Evolutionary conservation across 2,888 invertebrate species (phyloP).

Genomic region (Cetonia aurata): DNA sequence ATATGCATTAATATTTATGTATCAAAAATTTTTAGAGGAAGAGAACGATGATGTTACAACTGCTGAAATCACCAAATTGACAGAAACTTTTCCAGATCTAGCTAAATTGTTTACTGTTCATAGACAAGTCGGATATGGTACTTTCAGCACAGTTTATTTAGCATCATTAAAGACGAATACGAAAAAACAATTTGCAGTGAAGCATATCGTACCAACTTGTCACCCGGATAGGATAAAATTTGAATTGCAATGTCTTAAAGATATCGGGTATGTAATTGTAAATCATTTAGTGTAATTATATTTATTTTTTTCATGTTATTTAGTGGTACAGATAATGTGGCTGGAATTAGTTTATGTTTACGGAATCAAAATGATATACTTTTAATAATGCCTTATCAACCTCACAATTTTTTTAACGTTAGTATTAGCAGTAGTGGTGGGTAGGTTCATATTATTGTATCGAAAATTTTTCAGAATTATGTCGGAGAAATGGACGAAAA

Average conservation of each 20-base stretch:
- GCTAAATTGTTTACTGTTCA: conserved; percentile 44
- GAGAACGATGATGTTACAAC: conserved; percentile 6
- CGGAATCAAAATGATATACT: conserved; percentile 84
- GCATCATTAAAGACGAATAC: conserved; percentile 74
- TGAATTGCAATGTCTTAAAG: conserved; percentile 83
- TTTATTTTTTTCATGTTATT: conserved; percentile 55
- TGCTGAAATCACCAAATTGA: conserved; percentile 42
- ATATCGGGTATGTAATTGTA: conserved; percentile 74
- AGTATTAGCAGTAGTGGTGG: conserved; percentile 61
- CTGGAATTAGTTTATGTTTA: conserved; percentile 83
- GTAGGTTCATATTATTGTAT: neutral
- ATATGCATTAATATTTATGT: neutral
- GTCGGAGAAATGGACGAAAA: conserved; percentile 76
- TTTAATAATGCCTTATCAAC: conserved; percentile 91
- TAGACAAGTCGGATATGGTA: conserved; percentile 82
- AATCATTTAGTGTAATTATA: neutral
- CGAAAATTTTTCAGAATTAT: conserved; percentile 74
- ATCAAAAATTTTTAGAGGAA: conserved; percentile 4
- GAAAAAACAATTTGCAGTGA: conserved; percentile 81
- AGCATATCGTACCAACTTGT: conserved; percentile 89
- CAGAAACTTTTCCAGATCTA: conserved; percentile 47
- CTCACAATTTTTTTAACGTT: conserved; percentile 83
- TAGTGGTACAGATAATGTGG: conserved; percentile 86
- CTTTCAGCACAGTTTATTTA: conserved; percentile 88
- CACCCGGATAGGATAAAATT: conserved; percentile 85